These are phyloP conservation scores for Eupsilia transversa DNA, from an alignment of 2,888 invertebrate genomes.

Conservation along the genomic window DNA sequence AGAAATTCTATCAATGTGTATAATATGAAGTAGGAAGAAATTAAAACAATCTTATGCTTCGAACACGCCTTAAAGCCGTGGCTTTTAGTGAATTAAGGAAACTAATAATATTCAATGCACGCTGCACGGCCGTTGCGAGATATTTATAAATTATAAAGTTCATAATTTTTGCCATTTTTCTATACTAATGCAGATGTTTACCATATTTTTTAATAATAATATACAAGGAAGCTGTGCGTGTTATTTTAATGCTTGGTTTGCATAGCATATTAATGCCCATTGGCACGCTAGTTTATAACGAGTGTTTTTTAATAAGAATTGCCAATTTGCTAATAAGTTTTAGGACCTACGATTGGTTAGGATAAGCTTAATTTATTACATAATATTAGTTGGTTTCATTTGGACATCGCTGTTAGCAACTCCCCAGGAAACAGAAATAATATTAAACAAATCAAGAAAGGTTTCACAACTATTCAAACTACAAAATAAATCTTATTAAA, in stretches of 20 bases:
- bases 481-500: no score
- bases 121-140: conserved; percentile 34
- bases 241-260: conserved; percentile 55
- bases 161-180: conserved; percentile 55
- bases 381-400: neutral
- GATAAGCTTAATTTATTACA: neutral
- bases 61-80: conserved; percentile 25
- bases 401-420: neutral
- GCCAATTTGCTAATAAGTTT: conserved; percentile 6
- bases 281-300: conserved; percentile 40
- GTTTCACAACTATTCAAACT: neutral
- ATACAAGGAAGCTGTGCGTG: conserved; percentile 52
- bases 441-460: neutral
- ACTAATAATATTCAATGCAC: conserved; percentile 56
- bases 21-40: no score
- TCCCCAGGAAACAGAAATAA: neutral
- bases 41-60: conserved; percentile 4
- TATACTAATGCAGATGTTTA: conserved; percentile 51
- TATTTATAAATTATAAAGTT: conserved; percentile 48
- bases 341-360: neutral
- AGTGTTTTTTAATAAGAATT: neutral
- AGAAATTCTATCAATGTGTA: neutral
- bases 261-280: conserved; percentile 51
- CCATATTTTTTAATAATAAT: conserved; percentile 54
- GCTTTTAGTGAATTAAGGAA: conserved; percentile 40